Conservation (phyloP, 2,113 vertebrate genomes). For the Phrynocephalus versicolor region DNA sequence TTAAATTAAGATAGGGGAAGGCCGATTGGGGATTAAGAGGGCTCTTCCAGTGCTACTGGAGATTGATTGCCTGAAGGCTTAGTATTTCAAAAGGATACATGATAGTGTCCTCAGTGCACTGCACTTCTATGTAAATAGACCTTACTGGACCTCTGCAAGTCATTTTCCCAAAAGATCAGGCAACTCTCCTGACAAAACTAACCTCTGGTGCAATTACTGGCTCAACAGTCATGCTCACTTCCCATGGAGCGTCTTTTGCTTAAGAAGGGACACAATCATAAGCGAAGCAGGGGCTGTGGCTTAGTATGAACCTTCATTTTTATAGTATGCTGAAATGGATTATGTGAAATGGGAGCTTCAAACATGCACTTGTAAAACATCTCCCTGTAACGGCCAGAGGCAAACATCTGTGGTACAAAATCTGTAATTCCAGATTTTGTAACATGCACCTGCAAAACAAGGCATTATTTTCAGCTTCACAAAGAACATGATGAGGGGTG, state of each 20-base stretch:
- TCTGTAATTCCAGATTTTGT: background rate
- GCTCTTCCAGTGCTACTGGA: background rate
- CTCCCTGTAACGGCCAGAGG: no score
- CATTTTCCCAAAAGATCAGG: background rate
- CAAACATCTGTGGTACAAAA: background rate
- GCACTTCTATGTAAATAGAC: background rate
- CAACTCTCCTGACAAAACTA: background rate
- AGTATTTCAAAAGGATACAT: conserved; percentile 11
- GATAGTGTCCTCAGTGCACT: background rate
- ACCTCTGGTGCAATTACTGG: background rate
- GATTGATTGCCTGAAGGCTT: background rate
- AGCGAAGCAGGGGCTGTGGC: background rate
- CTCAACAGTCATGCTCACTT: background rate
- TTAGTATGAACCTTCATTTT: background rate
- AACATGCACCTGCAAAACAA: background rate
- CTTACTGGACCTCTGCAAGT: background rate
- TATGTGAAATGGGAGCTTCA: background rate
- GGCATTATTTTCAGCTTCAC: background rate
- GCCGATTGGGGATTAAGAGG: background rate
- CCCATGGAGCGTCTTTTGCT: background rate
- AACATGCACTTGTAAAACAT: background rate
- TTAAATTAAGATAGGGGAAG: background rate
- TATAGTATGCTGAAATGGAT: background rate
- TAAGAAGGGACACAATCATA: background rate
- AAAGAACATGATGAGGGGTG: no score